Base-by-base conservation (phyloP, 1,140 invertebrate genomes). In the Zaprionus capensis region DNA sequence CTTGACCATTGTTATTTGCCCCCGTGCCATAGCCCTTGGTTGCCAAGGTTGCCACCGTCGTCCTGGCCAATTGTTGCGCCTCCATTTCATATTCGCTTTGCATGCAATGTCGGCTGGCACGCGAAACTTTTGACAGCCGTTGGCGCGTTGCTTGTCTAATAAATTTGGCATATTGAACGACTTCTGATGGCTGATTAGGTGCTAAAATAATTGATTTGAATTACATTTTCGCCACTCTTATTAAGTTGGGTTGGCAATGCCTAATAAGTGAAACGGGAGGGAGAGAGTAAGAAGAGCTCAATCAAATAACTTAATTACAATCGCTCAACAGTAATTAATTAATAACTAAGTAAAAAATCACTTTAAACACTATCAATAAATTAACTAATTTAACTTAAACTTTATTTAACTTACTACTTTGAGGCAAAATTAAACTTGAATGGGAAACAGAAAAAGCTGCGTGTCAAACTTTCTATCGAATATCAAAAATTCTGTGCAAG, bases 1-100 rank as follows among this genome's bases (percentile, higher is more conserved):
- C 41, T 28, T 38, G 28, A 58, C 71, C 69, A 66, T 81, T 85
- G 78, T 85, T 85, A 76, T 79, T 86, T 76, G 65, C 69, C 81
- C 77, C 77, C 65, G 36, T n/a, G 71, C 80, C 76, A 76, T 76
- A 71, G 71, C 53, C n/a, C 24, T 1, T 22, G 62, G 71, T 82
- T 80, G 57, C 58, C 17, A 77, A 55, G 62, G 84, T 84, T 87
- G 71, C 69, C 63, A 78, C 44, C 69, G 41, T 55, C 71, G 46
- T 61, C 26, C 66, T 41, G 62, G 75, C 68, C 49, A 83, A 59
- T 63, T 88, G 84, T 87, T 87, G 83, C 81, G 63, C 44, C 51
- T 61, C 20, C 59, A 71, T 66, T 38, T 57, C 61, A 44, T 76
- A 31, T 34, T 65, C 34, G 20, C 28, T n/a, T 58, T 38, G 55